Evolutionary conservation across 92 coral and sea anemone species (phyloP).

Genomic region (Metridium senile): DNA sequence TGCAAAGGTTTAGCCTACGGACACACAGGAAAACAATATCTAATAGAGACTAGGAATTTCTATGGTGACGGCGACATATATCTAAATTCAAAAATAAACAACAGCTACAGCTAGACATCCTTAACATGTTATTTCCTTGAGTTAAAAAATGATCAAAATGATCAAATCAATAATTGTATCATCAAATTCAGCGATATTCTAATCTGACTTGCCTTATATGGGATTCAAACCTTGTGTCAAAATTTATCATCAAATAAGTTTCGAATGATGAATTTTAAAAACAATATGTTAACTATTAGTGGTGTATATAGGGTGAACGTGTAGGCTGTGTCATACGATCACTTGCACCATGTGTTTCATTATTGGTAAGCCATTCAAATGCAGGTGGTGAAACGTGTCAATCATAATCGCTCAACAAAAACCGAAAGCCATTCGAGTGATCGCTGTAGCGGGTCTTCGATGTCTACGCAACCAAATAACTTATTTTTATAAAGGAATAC

Average conservation of each 20-base stretch:
- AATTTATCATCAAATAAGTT: not conserved
- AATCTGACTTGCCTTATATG: slow-evolving; percentile 4
- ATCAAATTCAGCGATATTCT: not conserved
- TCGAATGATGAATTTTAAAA: not conserved
- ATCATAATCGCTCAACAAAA: slow-evolving; percentile 58
- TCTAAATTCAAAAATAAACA: not conserved
- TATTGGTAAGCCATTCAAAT: slow-evolving; percentile 53
- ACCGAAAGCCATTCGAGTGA: slow-evolving; percentile 50
- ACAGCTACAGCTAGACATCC: not conserved
- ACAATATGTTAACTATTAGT: not conserved
- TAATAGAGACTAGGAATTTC: slow-evolving; percentile 78
- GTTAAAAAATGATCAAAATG: not conserved
- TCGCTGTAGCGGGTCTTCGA: slow-evolving; percentile 32
- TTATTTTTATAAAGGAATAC: slow-evolving; percentile 21
- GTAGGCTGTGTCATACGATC: slow-evolving; percentile 12
- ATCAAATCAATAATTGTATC: not conserved
- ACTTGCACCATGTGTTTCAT: slow-evolving; percentile 65
- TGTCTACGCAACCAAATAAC: not conserved
- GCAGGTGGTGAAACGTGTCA: slow-evolving; percentile 94
- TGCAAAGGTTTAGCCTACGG: slow-evolving; percentile 76
- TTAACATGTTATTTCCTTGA: not conserved
- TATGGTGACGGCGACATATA: slow-evolving; percentile 53
- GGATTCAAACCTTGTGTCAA: not conserved
- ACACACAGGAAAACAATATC: slow-evolving; percentile 71
- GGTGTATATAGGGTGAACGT: not conserved